phyloP scores from a whole-genome alignment of 2,113 vertebrate species.

The Stictonetta naevosa region DNA sequence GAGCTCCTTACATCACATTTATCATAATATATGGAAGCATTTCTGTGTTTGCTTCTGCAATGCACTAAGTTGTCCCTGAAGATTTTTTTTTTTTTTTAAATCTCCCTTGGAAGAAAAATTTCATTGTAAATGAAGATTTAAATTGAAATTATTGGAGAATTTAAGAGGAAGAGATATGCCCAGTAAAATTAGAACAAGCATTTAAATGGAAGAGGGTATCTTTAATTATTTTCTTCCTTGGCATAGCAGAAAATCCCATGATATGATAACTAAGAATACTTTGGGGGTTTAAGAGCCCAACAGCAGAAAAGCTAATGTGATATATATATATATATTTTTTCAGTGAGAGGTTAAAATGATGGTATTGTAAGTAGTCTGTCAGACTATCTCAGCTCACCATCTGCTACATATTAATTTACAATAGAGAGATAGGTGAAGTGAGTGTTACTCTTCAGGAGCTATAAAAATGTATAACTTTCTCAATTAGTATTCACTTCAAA shows the following conservation, averaged over 20 bases:
- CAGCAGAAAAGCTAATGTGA: conserved; percentile 71
- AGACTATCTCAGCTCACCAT: conserved; percentile 70
- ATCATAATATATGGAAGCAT: conserved; percentile 42
- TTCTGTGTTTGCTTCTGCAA: conserved; percentile 46
- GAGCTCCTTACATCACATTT: conserved; percentile 46
- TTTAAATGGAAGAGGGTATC: conserved; percentile 66
- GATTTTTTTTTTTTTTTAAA: no score
- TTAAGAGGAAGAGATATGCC: conserved; percentile 53
- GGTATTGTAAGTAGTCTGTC: conserved; percentile 67
- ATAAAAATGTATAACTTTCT: conserved; percentile 56
- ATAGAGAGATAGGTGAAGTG: conserved; percentile 59
- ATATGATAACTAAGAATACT: conserved; percentile 52
- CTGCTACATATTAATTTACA: conserved; percentile 72
- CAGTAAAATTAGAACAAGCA: conserved; percentile 70
- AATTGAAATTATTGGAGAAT: conserved; percentile 64
- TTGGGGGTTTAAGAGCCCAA: conserved; percentile 62
- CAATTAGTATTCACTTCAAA: conserved; percentile 59
- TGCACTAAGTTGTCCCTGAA: conserved; percentile 46
- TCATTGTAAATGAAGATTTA: conserved; percentile 67
- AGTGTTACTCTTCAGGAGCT: conserved; percentile 45
- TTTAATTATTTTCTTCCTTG: conserved; percentile 68
- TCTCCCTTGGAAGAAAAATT: conserved; percentile 67
- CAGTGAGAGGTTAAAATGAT: conserved; percentile 65
- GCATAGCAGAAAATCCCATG: conserved; percentile 64
- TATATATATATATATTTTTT: conserved; percentile 28